phyloP scores from a whole-genome alignment of 2,113 vertebrate species.

The Atlantisia rogersi region DNA sequence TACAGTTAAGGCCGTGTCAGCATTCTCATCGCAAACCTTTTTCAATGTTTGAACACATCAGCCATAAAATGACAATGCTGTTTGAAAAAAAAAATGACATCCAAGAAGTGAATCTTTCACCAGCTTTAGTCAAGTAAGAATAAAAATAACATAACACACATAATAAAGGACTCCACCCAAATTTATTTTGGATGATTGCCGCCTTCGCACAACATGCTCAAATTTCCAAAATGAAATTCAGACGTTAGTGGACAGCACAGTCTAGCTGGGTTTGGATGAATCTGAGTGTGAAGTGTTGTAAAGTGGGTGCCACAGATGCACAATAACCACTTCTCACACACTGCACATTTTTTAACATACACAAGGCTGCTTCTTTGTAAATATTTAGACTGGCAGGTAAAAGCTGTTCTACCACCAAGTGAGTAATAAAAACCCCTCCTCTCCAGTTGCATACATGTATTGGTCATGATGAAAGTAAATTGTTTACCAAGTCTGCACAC shows the following conservation, averaged over 20 bases:
- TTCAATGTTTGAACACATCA: constrained; percentile 23
- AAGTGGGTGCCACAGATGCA: constrained; percentile 32
- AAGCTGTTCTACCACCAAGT: constrained; percentile 6
- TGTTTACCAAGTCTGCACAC: not conserved
- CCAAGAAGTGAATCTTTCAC: not conserved
- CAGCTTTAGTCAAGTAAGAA: constrained; percentile 2
- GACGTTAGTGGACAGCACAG: not conserved
- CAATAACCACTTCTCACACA: not conserved
- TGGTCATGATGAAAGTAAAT: not conserved
- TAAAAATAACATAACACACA: constrained; percentile 9
- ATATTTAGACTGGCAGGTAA: not conserved
- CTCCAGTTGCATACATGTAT: not conserved
- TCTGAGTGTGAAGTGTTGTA: not conserved
- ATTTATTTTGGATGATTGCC: constrained; percentile 35
- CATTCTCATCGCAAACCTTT: constrained; percentile 38
- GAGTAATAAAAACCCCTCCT: not conserved
- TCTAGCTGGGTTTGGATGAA: constrained; percentile 1
- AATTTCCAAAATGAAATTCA: constrained; percentile 67
- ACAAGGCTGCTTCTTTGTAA: not conserved
- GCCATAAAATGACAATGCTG: constrained; percentile 39
- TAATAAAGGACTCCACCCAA: constrained; percentile 48
- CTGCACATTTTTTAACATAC: not conserved
- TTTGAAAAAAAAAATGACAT: constrained; percentile 27
- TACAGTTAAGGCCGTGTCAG: constrained; percentile 51
- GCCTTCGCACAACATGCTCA: constrained; percentile 32